A percentile compares a stretch with the other conserved stretches of the same genome.
Evolutionary conservation across 92 coral and sea anemone species (phyloP).

Genomic region (Muricea muricata): DNA sequence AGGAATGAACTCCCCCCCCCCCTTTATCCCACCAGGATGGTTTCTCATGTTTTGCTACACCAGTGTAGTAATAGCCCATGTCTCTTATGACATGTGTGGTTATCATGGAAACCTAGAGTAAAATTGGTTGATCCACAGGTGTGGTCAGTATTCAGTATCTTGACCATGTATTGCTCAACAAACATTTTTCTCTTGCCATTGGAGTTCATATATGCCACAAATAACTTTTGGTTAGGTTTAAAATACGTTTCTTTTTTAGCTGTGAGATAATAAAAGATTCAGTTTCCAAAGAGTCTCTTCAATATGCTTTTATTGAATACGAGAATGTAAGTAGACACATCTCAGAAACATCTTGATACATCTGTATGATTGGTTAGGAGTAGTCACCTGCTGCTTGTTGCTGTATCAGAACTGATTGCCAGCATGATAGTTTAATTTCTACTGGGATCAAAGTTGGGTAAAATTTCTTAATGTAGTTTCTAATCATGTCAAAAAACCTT

Average conservation of each 20-base stretch:
- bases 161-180: slow-evolving; percentile 88
- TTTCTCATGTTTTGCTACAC: slow-evolving; percentile 50
- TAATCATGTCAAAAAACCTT: too few species aligned
- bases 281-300: slow-evolving; percentile 85
- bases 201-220: neutral
- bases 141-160: slow-evolving; percentile 78
- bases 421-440: too few species aligned
- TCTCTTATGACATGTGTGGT: slow-evolving; percentile 57
- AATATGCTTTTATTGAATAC: slow-evolving; percentile 98
- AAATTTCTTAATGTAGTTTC: too few species aligned
- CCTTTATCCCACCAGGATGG: slow-evolving; percentile 36
- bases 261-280: slow-evolving; percentile 96
- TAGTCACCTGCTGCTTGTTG: too few species aligned
- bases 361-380: too few species aligned
- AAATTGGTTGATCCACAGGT: slow-evolving; percentile 83
- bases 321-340: slow-evolving; percentile 80
- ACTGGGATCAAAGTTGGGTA: too few species aligned
- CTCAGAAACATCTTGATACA: too few species aligned
- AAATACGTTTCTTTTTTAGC: too few species aligned
- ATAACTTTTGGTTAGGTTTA: too few species aligned
- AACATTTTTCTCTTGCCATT: slow-evolving; percentile 45
- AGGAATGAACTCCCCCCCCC: neutral
- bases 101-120: slow-evolving; percentile 81
- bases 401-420: too few species aligned
- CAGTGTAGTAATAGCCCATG: slow-evolving; percentile 39